phyloP scores from a whole-genome alignment of 2,797 vertebrate species.

The Chaetodon trifasciatus region DNA sequence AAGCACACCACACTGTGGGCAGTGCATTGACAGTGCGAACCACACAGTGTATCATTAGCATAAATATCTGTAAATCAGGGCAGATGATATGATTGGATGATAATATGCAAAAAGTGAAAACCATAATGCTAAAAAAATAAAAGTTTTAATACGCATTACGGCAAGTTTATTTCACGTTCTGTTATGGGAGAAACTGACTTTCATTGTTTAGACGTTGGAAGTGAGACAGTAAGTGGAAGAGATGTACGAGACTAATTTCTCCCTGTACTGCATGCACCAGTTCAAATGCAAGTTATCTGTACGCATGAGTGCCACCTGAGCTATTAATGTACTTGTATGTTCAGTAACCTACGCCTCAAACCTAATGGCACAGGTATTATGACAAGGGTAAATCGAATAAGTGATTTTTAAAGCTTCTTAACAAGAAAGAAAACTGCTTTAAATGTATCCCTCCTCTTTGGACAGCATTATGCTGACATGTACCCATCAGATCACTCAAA shows the following conservation, averaged over 20 bases:
- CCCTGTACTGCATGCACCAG: too few relatives aligned
- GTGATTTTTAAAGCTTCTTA: background rate
- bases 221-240: background rate
- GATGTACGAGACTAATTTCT: background rate
- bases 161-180: background rate
- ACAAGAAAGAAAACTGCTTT: background rate
- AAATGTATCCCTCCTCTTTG: background rate
- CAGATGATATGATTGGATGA: background rate
- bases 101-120: background rate
- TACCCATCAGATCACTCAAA: background rate
- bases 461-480: background rate
- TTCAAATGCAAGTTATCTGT: background rate
- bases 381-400: background rate
- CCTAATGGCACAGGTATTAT: background rate
- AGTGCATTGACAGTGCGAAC: background rate
- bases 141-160: background rate
- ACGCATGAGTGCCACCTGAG: background rate
- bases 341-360: background rate
- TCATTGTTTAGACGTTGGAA: background rate
- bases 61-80: background rate
- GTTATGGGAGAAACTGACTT: background rate
- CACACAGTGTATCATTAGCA: background rate
- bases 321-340: background rate
- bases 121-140: background rate
- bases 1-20: constrained; percentile 3